Percentiles rank a stretch among this genome's conserved stretches.
Evolutionary conservation across 2,113 vertebrate species (phyloP).

Genomic region (Channa argus): DNA sequence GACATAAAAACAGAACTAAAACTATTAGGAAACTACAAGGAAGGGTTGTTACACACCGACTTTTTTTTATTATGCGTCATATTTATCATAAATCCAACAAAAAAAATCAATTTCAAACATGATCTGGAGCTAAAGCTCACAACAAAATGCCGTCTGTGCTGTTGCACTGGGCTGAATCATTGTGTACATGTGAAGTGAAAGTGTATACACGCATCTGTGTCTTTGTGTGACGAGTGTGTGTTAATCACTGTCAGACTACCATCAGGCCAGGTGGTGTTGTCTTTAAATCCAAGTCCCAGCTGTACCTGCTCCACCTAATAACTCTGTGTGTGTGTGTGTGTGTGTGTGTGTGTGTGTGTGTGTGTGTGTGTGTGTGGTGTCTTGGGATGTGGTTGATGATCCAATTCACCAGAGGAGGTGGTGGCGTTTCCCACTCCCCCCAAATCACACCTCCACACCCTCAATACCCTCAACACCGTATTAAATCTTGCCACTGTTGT

Average conservation of each 20-base stretch:
- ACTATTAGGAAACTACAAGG: too few relatives aligned
- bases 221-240: constrained; percentile 42
- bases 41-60: too few relatives aligned
- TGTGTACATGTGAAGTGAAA: constrained; percentile 21
- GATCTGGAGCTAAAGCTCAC: too few relatives aligned
- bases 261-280: constrained; percentile 85
- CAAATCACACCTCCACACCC: constrained; percentile 76
- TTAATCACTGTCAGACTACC: constrained; percentile 74
- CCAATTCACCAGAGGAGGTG: constrained; percentile 91
- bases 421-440: constrained; percentile 80
- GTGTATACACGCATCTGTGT: constrained; percentile 48
- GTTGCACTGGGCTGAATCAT: constrained; percentile 6
- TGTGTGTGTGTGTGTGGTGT: constrained; percentile 79
- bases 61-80: not conserved
- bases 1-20: too few relatives aligned
- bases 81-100: not conserved
- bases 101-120: not conserved
- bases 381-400: constrained; percentile 90
- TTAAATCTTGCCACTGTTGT: constrained; percentile 96
- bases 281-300: constrained; percentile 86
- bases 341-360: constrained; percentile 80
- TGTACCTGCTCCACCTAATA: constrained; percentile 91
- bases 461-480: constrained; percentile 88
- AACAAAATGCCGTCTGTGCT: constrained; percentile 9
- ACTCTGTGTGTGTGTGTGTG: constrained; percentile 67